Percentiles rank a stretch among this genome's conserved stretches.
phyloP scores from a whole-genome alignment of 2,888 invertebrate genomes.

The Calameuta pallipes region DNA sequence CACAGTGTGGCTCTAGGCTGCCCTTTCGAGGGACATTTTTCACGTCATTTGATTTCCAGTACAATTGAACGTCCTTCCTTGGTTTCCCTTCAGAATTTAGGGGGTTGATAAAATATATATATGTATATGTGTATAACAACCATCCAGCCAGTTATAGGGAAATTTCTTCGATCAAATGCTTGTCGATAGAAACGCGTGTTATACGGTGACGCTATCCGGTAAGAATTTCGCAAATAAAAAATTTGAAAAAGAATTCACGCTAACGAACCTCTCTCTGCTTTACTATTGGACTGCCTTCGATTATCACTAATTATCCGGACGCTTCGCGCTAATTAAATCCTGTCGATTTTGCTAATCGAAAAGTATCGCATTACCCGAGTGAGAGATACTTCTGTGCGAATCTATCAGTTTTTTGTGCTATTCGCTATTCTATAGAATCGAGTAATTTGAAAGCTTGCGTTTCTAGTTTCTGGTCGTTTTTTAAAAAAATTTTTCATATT shows the following conservation, averaged over 20 bases:
- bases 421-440: background rate
- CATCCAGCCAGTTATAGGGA: background rate
- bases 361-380: background rate
- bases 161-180: background rate
- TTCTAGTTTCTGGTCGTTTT: constrained; percentile 3
- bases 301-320: background rate
- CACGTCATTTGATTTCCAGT: background rate
- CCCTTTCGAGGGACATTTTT: background rate
- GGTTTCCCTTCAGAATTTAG: background rate
- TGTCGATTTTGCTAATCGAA: background rate
- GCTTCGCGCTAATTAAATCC: background rate
- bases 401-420: background rate
- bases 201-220: background rate
- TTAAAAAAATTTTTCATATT: background rate
- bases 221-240: background rate
- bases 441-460: background rate
- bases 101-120: background rate
- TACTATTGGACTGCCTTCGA: background rate
- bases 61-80: background rate
- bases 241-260: background rate
- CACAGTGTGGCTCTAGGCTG: background rate
- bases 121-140: background rate
- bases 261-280: background rate
- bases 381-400: background rate
- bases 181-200: background rate